Evolutionary conservation across 2,797 vertebrate species (phyloP), one percentile per base, ranked within the genome.

Genomic region (Acanthopagrus latus): DNA sequence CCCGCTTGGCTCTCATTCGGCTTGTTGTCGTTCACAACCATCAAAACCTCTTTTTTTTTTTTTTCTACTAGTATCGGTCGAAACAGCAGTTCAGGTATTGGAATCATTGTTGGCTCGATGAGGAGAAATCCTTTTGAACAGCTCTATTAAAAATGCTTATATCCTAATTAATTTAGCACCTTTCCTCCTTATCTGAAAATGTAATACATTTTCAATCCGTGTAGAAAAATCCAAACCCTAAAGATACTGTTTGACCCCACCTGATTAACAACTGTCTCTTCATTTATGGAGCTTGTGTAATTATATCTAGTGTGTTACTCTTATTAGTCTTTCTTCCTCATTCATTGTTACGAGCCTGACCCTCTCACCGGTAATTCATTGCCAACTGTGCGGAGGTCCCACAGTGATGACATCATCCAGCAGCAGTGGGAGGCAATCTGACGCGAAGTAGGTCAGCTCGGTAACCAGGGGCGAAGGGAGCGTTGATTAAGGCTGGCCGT

Each of bases 401-500:
- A 74, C 63, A 74, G 20, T 83, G 74, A 91, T 73, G 84, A 84
- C 88, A 89, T 88, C 85, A 91, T 67, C 67, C 29, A 71, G 71
- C 79, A 71, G 71, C 79, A 80, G 71, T 50, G 76, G 67, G 48
- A 84, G 74, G 57, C 59, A 81, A 77, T 88, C 74, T 76, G 44
- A 66, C 75, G 51, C 65, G 52, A 84, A 88, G 74, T 77, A 72
- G 89, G 85, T 89, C 87, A 88, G 76, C 29, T 52, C 43, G 44
- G 84, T 88, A 89, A 89, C 90, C 80, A 77, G 68, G 71, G 83
- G 79, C 79, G 55, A 90, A 64, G 8, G 64, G 27, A 69, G 63
- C 27, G 43, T 86, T 90, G 79, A 93, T 88, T 90, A 88, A 87
- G 64, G 65, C 62, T 48, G 78, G 69, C 74, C 77, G 62, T 87